Base-by-base conservation (phyloP, 1,140 invertebrate genomes). In the Drosophila funebris region DNA sequence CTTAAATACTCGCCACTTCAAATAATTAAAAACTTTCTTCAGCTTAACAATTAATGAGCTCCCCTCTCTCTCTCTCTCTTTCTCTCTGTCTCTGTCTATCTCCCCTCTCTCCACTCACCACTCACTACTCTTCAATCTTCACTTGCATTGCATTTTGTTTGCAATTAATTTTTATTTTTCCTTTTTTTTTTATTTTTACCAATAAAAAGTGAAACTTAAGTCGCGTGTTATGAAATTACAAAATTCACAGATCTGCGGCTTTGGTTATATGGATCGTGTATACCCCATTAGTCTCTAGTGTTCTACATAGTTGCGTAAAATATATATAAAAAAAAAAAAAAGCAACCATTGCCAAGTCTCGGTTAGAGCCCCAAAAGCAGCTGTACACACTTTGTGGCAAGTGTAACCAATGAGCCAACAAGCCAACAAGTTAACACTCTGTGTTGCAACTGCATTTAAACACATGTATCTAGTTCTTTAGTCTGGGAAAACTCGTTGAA, bases 131-230 rank as follows among this genome's bases (percentile, higher is more conserved):
- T n/a, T n/a, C n/a, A n/a, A n/a, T n/a, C 22, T 13, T 18, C 1
- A 39, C 8, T 7, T 44, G 63, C 66, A 53, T 31, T 53, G 64
- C 63, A 67, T 67, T 58, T 56, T 22, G 11, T 43, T 22, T 46
- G 31, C 7, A 44, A 20, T 31, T 54, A 18, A 54, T 22, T 54
- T 60, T n/a, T n/a, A n/a, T n/a, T n/a, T n/a, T n/a, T n/a, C n/a
- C n/a, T n/a, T n/a, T n/a, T n/a, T n/a, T n/a, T n/a, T n/a, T n/a
- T n/a, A n/a, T n/a, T n/a, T n/a, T 60, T 48, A 9, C 70, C 61
- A 82, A 77, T 78, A 61, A 88, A 88, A 87, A 87, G 83, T 87
- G 82, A 87, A 87, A 87, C 72, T 82, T 58, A 68, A 73, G 52
- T 50, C 31, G 43, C 66, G 31, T 41, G 44, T 69, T 56, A 62